These are phyloP conservation scores for Hassar affinis DNA, from an alignment of 2,113 vertebrate genomes.

Conservation along the genomic window DNA sequence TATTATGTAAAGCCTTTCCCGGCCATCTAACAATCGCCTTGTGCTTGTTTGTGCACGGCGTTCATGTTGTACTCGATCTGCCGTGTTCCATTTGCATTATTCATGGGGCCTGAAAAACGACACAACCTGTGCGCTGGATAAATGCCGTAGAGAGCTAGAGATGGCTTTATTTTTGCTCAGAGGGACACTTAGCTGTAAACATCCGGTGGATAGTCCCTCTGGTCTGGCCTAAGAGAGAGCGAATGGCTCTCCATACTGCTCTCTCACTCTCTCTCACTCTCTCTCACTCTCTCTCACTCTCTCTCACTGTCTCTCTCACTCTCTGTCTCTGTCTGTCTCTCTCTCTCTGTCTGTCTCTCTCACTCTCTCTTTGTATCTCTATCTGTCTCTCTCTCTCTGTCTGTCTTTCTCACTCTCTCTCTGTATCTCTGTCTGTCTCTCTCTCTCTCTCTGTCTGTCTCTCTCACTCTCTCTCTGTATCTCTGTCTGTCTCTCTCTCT, in stretches of 20 bases:
- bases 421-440: too few species aligned
- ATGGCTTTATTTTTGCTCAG: slow-evolving; percentile 11
- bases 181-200: slow-evolving; percentile 48
- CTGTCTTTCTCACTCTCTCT: too few species aligned
- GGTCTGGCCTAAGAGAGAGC: slow-evolving; percentile 14
- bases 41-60: background rate
- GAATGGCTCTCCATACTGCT: slow-evolving; percentile 26
- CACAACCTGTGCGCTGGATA: background rate
- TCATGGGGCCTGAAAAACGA: slow-evolving; percentile 12
- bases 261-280: background rate
- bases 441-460: too few species aligned
- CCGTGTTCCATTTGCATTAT: slow-evolving; percentile 35
- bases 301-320: background rate
- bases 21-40: background rate
- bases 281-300: background rate
- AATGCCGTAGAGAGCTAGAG: background rate
- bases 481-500: background rate
- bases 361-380: too few species aligned
- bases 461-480: too few species aligned
- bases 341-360: too few species aligned
- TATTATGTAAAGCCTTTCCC: background rate
- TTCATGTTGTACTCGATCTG: background rate
- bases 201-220: slow-evolving; percentile 45
- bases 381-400: too few species aligned
- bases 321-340: background rate